Base-by-base conservation (phyloP, 2,113 vertebrate genomes). In the Pelvicachromis taeniatus region DNA sequence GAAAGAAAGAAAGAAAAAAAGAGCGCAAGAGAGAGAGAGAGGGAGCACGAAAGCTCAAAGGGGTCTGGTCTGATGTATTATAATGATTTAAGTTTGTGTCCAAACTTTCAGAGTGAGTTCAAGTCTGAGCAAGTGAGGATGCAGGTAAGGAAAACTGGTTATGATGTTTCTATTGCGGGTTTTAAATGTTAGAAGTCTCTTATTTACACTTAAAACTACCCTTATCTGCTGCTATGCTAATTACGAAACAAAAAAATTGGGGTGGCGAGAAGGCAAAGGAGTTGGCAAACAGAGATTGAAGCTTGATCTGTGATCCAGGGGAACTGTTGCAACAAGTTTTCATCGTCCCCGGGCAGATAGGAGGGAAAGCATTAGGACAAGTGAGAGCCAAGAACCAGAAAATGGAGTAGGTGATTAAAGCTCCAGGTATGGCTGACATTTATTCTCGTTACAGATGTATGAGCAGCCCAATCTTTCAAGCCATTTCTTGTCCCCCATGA, bases 71-170 rank as follows among this genome's bases (percentile, higher is more conserved):
- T 91, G 86, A 45, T 70, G 77, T 42, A 63, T 75, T 48, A 75
- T 58, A 0, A 63, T 8, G 84, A 78, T 79, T 83, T 81, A 9
- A 84, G 42, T 91, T 86, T 87, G 85, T 84, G 89, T 83, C 54
- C 70, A 78, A 91, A 94, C 94, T 86, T 93, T 90, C 78, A 89
- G 61, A 83, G 82, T 31, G 77, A 87, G 45, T 80, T 81, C 78
- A 87, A 75, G 70, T 75, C 26, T 75, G 70, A 33, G 77, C 29
- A 45, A n/a, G 35, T 59, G 53, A 48, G 63, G 31, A 65, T 8
- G 81, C 16, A 52, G 80, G 70, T 78, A 61, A 54, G 77, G 13
- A 19, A 77, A 73, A 58, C 31, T 35, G 35, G 58, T 50, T 59
- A 7, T 2, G 6, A 81, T 79, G 19, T 78, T 70, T 59, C 59